Percentiles rank a stretch among this genome's conserved stretches.
Conservation (phyloP, 2,888 invertebrate genomes). For the Zeuzera pyrina region DNA sequence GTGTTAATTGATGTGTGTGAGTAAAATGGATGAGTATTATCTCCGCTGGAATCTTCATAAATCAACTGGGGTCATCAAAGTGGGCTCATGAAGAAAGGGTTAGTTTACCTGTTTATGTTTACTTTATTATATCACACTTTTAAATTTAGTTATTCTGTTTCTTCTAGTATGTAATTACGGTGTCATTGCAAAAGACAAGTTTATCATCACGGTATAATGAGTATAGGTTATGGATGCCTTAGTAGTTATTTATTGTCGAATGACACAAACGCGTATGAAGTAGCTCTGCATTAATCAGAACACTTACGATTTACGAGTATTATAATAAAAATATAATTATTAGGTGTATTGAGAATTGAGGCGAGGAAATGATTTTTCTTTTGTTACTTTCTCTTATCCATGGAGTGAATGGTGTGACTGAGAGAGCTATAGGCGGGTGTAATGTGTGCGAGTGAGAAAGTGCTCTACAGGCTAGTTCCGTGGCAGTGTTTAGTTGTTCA, state of each 20-base stretch:
- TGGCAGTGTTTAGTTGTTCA: conserved; percentile 17
- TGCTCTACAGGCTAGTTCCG: conserved; percentile 32
- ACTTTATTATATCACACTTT: conserved; percentile 29
- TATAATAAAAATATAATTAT: too few relatives aligned
- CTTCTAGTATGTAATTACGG: conserved; percentile 32
- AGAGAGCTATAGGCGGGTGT: conserved; percentile 30
- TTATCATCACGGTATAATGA: conserved; percentile 21
- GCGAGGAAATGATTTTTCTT: conserved; percentile 63
- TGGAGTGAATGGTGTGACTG: conserved; percentile 65
- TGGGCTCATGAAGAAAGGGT: conserved; percentile 73
- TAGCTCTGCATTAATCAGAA: too few relatives aligned
- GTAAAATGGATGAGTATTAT: conserved; percentile 69
- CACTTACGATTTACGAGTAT: too few relatives aligned
- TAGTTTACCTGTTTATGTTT: conserved; percentile 66
- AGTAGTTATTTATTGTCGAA: too few relatives aligned
- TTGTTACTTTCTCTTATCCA: conserved; percentile 70
- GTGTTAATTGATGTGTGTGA: conserved; percentile 61
- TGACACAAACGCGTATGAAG: too few relatives aligned
- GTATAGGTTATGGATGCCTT: conserved; percentile 56
- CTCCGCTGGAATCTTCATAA: conserved; percentile 57
- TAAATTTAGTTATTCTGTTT: conserved; percentile 19
- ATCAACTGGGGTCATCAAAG: conserved; percentile 62
- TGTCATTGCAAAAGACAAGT: conserved; percentile 28
- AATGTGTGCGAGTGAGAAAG: conserved; percentile 39
- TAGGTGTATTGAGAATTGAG: conserved; percentile 37